A percentile compares a stretch with the other conserved stretches of the same genome.
phyloP scores from a whole-genome alignment of 2,797 vertebrate genomes.

The Poliocrania exsul region DNA sequence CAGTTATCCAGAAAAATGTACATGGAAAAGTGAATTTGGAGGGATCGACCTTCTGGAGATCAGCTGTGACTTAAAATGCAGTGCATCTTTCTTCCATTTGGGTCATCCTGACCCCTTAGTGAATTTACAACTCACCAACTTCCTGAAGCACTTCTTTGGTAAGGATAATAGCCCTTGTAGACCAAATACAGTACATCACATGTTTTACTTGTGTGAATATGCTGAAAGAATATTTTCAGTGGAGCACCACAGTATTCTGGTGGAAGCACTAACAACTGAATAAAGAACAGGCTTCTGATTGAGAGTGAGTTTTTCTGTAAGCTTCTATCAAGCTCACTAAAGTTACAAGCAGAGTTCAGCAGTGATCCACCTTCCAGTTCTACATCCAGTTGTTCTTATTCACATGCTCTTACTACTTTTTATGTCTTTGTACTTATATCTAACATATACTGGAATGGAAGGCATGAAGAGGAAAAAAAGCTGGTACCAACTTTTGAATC shows the following conservation, averaged over 20 bases:
- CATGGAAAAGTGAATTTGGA: neutral
- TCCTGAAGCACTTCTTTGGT: neutral
- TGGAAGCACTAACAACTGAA: neutral
- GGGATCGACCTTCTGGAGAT: neutral
- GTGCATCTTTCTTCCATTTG: neutral
- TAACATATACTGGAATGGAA: neutral
- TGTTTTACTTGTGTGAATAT: neutral
- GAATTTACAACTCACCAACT: neutral
- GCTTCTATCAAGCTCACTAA: rapidly evolving
- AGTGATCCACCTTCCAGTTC: neutral
- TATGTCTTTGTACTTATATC: neutral
- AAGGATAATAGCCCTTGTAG: neutral
- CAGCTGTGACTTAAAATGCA: neutral
- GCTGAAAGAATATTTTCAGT: neutral
- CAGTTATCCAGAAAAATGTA: neutral
- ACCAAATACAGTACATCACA: neutral
- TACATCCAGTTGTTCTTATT: neutral
- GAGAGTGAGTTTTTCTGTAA: neutral
- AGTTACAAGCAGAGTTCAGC: neutral
- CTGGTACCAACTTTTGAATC: neutral
- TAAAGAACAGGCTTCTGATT: neutral
- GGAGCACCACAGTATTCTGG: neutral
- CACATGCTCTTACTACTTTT: neutral
- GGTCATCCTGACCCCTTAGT: neutral
- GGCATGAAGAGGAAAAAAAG: neutral